phyloP scores from a whole-genome alignment of 2,888 invertebrate species.

The Conomelus anceps region DNA sequence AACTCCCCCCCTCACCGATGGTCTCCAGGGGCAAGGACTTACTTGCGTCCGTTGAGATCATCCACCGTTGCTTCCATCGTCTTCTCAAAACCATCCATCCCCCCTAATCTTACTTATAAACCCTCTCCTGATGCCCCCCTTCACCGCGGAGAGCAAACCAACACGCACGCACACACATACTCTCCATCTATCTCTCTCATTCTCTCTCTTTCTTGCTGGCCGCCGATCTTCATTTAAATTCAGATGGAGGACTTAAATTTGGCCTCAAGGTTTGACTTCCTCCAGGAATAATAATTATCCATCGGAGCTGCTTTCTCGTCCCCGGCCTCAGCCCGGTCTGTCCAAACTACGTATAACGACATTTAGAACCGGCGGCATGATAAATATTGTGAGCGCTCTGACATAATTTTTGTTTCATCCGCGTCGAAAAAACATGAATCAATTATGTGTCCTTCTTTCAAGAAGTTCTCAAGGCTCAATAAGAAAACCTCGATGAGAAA shows the following conservation, averaged over 20 bases:
- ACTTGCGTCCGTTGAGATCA: constrained; percentile 13
- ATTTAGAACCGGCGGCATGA: background rate
- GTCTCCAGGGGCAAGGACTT: constrained; percentile 21
- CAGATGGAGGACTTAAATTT: constrained; percentile 11
- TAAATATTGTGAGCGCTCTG: background rate
- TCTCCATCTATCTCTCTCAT: background rate
- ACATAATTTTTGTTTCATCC: background rate
- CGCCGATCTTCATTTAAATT: constrained; percentile 5
- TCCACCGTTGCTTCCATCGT: background rate
- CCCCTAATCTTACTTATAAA: background rate
- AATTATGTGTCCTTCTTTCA: background rate
- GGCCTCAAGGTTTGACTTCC: constrained; percentile 14
- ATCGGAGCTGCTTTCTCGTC: background rate
- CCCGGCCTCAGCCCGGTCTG: background rate
- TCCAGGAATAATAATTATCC: constrained; percentile 12
- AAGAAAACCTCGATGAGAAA: background rate
- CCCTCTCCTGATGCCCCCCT: background rate
- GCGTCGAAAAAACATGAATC: background rate
- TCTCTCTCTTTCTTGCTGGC: background rate
- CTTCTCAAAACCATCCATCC: background rate
- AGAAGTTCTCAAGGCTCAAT: background rate
- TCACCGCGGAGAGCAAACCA: background rate
- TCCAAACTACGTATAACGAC: background rate
- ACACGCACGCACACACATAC: background rate
- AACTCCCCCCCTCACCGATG: background rate